Evolutionary conservation across 2,888 invertebrate genomes (phyloP).

Genomic region (Polymixis lichenea): DNA sequence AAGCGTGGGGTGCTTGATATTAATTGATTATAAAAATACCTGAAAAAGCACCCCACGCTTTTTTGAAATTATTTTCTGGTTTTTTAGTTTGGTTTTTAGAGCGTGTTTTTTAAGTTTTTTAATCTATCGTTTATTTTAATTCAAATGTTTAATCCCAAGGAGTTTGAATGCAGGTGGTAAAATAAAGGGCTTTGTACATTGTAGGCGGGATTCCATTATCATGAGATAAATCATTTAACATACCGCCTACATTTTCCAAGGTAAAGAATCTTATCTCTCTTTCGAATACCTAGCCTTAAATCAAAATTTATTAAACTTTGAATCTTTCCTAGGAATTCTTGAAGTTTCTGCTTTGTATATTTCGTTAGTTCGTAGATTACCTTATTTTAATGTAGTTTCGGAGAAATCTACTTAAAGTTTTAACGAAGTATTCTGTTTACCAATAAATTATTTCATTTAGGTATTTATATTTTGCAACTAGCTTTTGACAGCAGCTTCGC

Average conservation of each 20-base stretch:
- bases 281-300: background rate
- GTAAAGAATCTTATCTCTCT: background rate
- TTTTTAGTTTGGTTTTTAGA: too few relatives aligned
- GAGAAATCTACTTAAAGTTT: conserved; percentile 6
- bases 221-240: conserved; percentile 4
- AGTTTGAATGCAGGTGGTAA: conserved; percentile 15
- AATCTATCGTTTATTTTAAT: too few relatives aligned
- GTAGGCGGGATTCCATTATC: conserved; percentile 17
- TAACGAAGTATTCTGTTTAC: conserved; percentile 18
- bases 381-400: conserved; percentile 6
- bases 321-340: conserved; percentile 17
- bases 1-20: too few relatives aligned
- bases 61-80: too few relatives aligned
- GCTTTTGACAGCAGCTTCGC: too few relatives aligned
- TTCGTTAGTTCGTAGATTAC: conserved; percentile 7
- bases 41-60: too few relatives aligned
- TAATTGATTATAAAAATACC: too few relatives aligned
- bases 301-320: conserved; percentile 16
- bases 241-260: conserved; percentile 1
- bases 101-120: too few relatives aligned
- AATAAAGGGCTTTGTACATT: conserved; percentile 41
- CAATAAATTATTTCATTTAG: background rate
- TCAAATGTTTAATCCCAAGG: too few relatives aligned
- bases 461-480: background rate
- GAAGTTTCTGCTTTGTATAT: background rate